phyloP scores from a whole-genome alignment of 2,797 vertebrate species.

The Astyanax mexicanus region DNA sequence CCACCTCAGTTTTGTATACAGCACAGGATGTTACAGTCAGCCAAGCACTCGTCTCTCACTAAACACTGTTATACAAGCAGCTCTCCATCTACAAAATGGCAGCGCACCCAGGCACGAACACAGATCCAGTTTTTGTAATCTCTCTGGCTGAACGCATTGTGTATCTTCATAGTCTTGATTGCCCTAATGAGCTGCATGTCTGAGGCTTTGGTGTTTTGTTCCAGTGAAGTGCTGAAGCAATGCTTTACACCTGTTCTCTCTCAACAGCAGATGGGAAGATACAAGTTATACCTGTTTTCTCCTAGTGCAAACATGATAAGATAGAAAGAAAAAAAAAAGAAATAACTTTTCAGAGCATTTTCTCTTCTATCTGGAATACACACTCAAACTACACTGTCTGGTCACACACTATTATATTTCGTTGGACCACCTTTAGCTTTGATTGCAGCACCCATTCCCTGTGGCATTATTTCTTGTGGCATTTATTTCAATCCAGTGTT shows the following conservation, averaged over 20 bases:
- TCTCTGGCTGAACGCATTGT: neutral
- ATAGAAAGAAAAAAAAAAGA: neutral
- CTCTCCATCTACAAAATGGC: slow-evolving; percentile 6
- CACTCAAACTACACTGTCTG: too few relatives aligned
- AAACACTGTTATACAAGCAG: slow-evolving; percentile 32
- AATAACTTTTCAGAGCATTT: slow-evolving; percentile 13
- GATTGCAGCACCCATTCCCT: too few relatives aligned
- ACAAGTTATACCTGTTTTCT: neutral
- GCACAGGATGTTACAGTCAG: slow-evolving; percentile 36
- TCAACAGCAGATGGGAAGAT: neutral
- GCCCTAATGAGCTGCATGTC: slow-evolving; percentile 23
- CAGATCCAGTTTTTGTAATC: neutral
- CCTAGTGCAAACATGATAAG: neutral
- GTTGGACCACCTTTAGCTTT: too few relatives aligned
- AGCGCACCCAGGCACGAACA: slow-evolving; percentile 2
- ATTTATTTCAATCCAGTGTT: too few relatives aligned
- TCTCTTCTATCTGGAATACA: slow-evolving; percentile 14
- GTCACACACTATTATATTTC: too few relatives aligned
- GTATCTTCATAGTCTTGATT: neutral
- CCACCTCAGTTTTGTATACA: slow-evolving; percentile 25
- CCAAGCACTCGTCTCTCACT: slow-evolving; percentile 20
- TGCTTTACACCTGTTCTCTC: slow-evolving; percentile 14
- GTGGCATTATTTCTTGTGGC: too few relatives aligned
- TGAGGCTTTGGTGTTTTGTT: slow-evolving; percentile 5
- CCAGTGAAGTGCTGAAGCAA: neutral